A percentile compares a stretch with the other conserved stretches of the same genome.
phyloP scores from a whole-genome alignment of 1,140 invertebrate species.

The Lucilia cuprina region DNA sequence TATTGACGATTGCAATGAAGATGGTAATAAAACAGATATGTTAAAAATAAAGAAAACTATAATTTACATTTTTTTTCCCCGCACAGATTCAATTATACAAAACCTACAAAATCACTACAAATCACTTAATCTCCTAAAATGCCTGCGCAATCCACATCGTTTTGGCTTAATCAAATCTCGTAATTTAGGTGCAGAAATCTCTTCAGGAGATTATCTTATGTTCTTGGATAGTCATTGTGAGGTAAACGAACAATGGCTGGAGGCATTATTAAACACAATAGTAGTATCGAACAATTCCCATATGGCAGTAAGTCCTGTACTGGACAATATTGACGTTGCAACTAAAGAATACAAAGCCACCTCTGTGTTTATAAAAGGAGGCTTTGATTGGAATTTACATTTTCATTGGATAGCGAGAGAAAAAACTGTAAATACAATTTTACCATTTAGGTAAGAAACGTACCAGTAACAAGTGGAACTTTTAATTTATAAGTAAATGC shows the following conservation, averaged over 20 bases:
- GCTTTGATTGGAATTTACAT: constrained; percentile 94
- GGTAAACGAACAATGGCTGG: constrained; percentile 73
- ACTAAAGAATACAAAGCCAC: constrained; percentile 65
- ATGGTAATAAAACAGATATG: constrained; percentile 57
- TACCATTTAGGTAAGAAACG: neutral
- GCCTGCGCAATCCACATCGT: constrained; percentile 71
- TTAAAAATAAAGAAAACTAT: neutral
- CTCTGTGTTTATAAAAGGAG: constrained; percentile 80
- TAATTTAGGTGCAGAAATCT: constrained; percentile 71
- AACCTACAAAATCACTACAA: neutral
- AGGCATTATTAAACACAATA: constrained; percentile 62
- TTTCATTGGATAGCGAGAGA: constrained; percentile 90
- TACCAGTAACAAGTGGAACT: neutral
- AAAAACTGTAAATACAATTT: neutral
- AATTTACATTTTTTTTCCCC: neutral
- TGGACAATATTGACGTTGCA: constrained; percentile 70
- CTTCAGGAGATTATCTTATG: constrained; percentile 74
- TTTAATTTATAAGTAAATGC: neutral
- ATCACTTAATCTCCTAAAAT: neutral
- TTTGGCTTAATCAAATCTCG: constrained; percentile 81
- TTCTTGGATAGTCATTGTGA: constrained; percentile 88
- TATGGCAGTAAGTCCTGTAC: constrained; percentile 67
- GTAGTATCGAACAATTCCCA: neutral
- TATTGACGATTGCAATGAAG: constrained; percentile 89
- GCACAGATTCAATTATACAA: neutral